Percentiles rank a stretch among this genome's conserved stretches.
phyloP scores from a whole-genome alignment of 1,140 invertebrate genomes.

The Hermetia illucens region DNA sequence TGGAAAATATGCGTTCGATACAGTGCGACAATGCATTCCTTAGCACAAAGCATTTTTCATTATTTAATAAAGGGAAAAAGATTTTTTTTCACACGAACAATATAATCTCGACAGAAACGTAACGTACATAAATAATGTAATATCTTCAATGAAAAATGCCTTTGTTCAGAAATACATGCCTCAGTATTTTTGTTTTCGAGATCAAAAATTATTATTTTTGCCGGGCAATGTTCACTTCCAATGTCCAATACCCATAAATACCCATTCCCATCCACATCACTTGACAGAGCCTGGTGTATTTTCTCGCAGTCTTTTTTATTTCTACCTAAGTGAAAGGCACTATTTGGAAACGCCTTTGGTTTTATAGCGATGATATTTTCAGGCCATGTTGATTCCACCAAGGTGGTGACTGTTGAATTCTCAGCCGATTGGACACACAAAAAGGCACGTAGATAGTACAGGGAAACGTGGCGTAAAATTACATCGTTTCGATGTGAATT shows the following conservation, averaged over 20 bases:
- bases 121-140: no score
- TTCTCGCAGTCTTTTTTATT: neutral
- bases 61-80: no score
- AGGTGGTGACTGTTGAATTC: neutral
- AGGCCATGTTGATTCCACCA: constrained; percentile 3
- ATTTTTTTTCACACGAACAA: no score
- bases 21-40: no score
- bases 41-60: no score
- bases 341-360: constrained; percentile 3
- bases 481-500: no score
- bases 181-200: constrained; percentile 1
- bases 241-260: constrained; percentile 1
- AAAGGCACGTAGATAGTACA: constrained; percentile 4
- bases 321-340: neutral
- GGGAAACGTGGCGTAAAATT: constrained; percentile 4
- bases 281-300: neutral
- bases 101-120: no score
- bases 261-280: neutral
- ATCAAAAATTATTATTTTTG: constrained; percentile 3
- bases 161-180: neutral
- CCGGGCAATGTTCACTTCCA: neutral
- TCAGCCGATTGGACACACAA: neutral
- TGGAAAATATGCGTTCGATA: no score
- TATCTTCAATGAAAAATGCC: no score
- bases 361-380: constrained; percentile 3